These are phyloP conservation scores for Eupithecia abbreviata DNA, from an alignment of 2,888 invertebrate genomes.

Conservation along the genomic window DNA sequence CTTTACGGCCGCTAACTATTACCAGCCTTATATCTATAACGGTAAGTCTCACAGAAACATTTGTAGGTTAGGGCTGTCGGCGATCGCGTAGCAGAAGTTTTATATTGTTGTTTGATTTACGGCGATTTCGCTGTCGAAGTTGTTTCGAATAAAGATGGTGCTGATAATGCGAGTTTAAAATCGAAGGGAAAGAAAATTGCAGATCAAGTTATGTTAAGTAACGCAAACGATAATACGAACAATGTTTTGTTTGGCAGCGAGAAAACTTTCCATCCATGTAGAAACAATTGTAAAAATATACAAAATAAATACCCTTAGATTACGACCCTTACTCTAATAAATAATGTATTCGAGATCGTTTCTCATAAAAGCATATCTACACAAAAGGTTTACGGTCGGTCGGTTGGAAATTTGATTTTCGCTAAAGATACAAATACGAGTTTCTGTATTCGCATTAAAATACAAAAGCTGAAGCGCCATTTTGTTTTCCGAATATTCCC, in stretches of 20 bases:
- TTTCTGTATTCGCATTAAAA: conserved; percentile 15
- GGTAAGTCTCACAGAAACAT: conserved; percentile 12
- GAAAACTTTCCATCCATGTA: background rate
- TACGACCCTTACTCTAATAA: conserved; percentile 8
- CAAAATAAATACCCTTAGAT: conserved; percentile 23
- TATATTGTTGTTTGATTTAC: conserved; percentile 51
- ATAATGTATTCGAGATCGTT: conserved; percentile 19
- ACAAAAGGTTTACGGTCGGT: conserved; percentile 44
- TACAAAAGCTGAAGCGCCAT: conserved; percentile 23
- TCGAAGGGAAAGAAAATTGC: conserved; percentile 13
- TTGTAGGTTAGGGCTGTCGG: conserved; percentile 18
- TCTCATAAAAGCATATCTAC: conserved; percentile 37
- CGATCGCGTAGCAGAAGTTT: conserved; percentile 37
- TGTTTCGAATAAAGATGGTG: conserved; percentile 35
- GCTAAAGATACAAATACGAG: conserved; percentile 29
- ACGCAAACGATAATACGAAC: background rate
- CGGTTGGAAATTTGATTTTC: conserved; percentile 34
- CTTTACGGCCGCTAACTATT: conserved; percentile 53
- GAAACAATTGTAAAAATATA: conserved; percentile 15
- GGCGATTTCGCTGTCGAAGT: conserved; percentile 39
- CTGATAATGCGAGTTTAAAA: conserved; percentile 25
- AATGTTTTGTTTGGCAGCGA: background rate
- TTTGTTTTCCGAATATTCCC: conserved; percentile 24
- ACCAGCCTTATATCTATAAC: background rate
- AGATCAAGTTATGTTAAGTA: background rate